Evolutionary conservation across 1,140 invertebrate genomes (phyloP), one percentile per base, ranked within the genome.

Genomic region (Cryptotermes secundus): DNA sequence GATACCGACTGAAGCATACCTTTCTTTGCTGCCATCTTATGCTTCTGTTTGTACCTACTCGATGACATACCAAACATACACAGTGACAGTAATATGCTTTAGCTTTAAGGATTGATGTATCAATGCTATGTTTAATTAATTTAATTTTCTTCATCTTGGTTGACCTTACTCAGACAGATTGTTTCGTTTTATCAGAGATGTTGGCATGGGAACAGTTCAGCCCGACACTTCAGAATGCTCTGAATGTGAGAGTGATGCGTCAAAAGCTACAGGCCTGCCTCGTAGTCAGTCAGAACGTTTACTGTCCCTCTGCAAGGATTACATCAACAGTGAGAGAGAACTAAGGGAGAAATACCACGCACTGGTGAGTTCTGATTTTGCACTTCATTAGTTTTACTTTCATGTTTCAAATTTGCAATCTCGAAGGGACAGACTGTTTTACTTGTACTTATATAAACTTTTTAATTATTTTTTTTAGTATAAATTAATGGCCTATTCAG

Each of bases 311-410:
- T 92, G 92, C 86, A 92, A 93, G 42, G 95, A 96, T 82, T 95
- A 96, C 81, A 92, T 94, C 1, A 89, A 92, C 49, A 93, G 94
- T 81, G 97, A 98, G 89, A 92, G 94, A 34, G 96, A 97, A 86
- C 88, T 97, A 45, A 93, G 95, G 72, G 93, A 97, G 88, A 96
- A 96, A 87, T 97, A 97, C 88, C 95, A 97, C 88, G 95, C 97
- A 85, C 91, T 92, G 85, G 91, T 92, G 85, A 86, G 87, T 87
- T 35, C 45, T 49, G 14, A 49, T 49, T 49, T 22, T 49, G 22
- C 19, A 22, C 45, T 49, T 49, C 22, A 49, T 3, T 49, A 22
- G 22, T 22, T 16, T 49, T 19, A 49, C 16, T 49, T 49, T 19
- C 14, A 49, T 49, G 45, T 22, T 14, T 49, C 16, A 16, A 19